Percentiles rank a stretch among this genome's conserved stretches.
Evolutionary conservation across 1,140 invertebrate genomes (phyloP).

Genomic region (Drosophila truncata): DNA sequence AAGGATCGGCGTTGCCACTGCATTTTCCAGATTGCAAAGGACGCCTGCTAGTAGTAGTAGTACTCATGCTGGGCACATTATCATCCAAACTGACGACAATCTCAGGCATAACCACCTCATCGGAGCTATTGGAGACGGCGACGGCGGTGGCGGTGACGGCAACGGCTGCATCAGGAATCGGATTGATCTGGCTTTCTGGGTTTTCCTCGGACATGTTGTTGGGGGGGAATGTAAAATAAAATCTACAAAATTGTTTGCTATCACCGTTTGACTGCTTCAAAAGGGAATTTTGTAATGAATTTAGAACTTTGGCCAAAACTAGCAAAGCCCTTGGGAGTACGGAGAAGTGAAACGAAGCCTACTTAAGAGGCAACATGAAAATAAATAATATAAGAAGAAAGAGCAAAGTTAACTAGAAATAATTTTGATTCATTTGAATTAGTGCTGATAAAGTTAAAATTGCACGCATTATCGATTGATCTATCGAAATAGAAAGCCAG

Average conservation of each 20-base stretch:
- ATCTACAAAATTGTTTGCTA: neutral
- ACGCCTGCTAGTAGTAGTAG: neutral
- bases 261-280: no score
- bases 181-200: neutral
- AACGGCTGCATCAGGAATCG: neutral
- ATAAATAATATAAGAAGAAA: neutral
- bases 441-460: neutral
- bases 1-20: neutral
- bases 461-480: neutral
- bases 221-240: neutral
- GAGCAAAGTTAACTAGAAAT: neutral
- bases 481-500: neutral
- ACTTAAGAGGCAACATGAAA: neutral
- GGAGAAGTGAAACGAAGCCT: neutral
- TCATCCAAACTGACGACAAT: neutral
- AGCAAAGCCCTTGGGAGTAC: neutral
- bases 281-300: neutral
- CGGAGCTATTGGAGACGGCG: no score
- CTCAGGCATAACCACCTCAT: neutral
- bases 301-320: neutral
- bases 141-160: no score
- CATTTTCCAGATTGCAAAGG: neutral
- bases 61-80: neutral
- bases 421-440: neutral
- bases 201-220: slow-evolving; percentile 6